Evolutionary conservation across 2,113 vertebrate species (phyloP), one percentile per base, ranked within the genome.

Genomic region (Phalacrocorax brasilianus): DNA sequence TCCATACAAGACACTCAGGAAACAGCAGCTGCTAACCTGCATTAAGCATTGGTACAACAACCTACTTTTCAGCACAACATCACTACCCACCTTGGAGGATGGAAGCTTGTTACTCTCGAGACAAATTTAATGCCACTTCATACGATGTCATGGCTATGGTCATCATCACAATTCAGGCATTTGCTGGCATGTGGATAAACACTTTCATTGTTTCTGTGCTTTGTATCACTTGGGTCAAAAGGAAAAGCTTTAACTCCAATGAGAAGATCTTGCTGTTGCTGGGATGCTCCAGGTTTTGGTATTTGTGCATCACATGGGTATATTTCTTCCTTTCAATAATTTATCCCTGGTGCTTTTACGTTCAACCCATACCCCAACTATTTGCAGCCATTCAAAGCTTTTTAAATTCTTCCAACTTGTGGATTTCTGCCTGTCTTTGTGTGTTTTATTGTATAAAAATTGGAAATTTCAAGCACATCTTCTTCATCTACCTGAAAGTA

Each of bases 111-210:
- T 35, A 8, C 61, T 56, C 84, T 24, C 35, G 1, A 33, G 7
- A 62, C 0, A 5, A 12, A 24, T 7, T 5, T 18, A 77, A 75
- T 32, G 24, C 3, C 47, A 91, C 52, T 19, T 8, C 21, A 2
- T 24, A 21, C 0, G 2, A 11, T 8, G 17, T 0, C 18, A 2
- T 4, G 1, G 0, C 11, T 21, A 1, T 59, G 14, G 9, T 12
- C 16, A 5, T 84, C 58, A 6, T 52, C 50, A 42, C 61, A 2
- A 7, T 86, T 5, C 22, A 33, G 52, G 2, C 10, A 0, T 14
- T 81, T n/a, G 11, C 65, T 10, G 93, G 93, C 82, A 56, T 44
- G 35, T 35, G 72, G 53, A 55, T 97, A 38, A 95, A 95, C 0
- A 24, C 33, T 21, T 94, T 97, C 72, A 55, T 95, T 5, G 11